These are phyloP conservation scores for Labroides dimidiatus DNA, from an alignment of 2,797 vertebrate genomes.

Conservation along the genomic window DNA sequence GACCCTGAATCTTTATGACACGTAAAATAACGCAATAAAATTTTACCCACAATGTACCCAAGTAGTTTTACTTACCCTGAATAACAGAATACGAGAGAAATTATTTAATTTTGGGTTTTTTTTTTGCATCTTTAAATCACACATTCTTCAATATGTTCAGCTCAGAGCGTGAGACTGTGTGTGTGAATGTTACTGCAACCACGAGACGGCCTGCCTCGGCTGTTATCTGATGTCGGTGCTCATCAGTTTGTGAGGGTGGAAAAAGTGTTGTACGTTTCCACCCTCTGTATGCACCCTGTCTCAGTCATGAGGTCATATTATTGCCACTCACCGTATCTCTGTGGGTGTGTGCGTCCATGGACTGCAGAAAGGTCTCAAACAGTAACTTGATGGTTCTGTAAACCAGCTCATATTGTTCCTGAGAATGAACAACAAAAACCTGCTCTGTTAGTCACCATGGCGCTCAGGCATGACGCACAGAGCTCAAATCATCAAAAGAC, in stretches of 20 bases:
- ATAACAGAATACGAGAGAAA: no score
- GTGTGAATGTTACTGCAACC: conserved; percentile 36
- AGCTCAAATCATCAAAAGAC: conserved; percentile 18
- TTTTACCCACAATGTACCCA: no score
- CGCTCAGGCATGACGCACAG: neutral
- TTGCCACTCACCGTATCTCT: conserved; percentile 65
- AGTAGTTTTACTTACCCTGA: no score
- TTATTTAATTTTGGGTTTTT: no score
- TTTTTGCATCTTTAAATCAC: neutral
- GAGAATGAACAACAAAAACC: conserved; percentile 47
- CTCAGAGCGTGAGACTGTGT: conserved; percentile 6
- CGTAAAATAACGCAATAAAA: no score
- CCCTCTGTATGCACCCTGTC: neutral
- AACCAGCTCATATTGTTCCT: conserved; percentile 97
- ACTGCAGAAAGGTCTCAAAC: conserved; percentile 87
- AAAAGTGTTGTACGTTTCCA: neutral
- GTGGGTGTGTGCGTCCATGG: conserved; percentile 53
- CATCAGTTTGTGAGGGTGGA: neutral
- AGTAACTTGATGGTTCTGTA: conserved; percentile 88
- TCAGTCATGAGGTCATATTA: neutral
- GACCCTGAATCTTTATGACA: no score
- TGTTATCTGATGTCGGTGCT: conserved; percentile 10
- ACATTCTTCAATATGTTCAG: conserved; percentile 35
- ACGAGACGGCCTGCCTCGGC: conserved; percentile 20
- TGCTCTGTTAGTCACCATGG: conserved; percentile 39